These are phyloP conservation scores for Epicauta chinensis DNA, from an alignment of 1,140 invertebrate genomes.

Conservation along the genomic window DNA sequence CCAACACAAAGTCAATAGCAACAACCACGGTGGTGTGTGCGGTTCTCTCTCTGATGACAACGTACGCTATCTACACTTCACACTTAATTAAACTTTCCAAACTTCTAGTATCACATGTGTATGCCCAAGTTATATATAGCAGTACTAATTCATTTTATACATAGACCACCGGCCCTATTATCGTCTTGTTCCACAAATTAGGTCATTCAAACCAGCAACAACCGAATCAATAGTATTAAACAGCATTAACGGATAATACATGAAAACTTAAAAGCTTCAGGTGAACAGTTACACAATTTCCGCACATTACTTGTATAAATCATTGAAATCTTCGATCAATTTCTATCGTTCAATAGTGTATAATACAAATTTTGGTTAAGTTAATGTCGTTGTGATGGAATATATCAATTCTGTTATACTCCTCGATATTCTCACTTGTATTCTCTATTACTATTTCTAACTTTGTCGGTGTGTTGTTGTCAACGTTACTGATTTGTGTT, in stretches of 20 bases:
- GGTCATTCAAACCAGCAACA: background rate
- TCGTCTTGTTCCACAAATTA: constrained; percentile 13
- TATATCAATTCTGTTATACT: background rate
- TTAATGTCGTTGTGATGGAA: background rate
- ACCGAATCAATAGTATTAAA: background rate
- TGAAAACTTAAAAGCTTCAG: too few species aligned
- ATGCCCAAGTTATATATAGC: constrained; percentile 4
- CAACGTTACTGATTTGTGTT: constrained; percentile 22
- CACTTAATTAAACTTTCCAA: constrained; percentile 28
- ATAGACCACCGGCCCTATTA: constrained; percentile 5
- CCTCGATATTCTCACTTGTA: background rate
- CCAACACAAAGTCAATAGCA: background rate
- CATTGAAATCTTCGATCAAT: too few species aligned
- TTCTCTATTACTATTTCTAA: background rate
- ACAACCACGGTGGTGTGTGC: constrained; percentile 9
- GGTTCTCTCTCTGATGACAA: constrained; percentile 2
- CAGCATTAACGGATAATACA: background rate
- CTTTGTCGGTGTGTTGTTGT: constrained; percentile 15
- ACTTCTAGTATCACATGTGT: constrained; percentile 23
- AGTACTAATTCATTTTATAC: constrained; percentile 18
- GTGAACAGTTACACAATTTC: too few species aligned
- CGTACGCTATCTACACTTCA: constrained; percentile 28
- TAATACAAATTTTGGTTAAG: too few species aligned
- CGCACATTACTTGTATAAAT: too few species aligned
- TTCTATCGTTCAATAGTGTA: too few species aligned